Conservation (phyloP, 2,113 vertebrate species). For the Gorilla gorilla region DNA sequence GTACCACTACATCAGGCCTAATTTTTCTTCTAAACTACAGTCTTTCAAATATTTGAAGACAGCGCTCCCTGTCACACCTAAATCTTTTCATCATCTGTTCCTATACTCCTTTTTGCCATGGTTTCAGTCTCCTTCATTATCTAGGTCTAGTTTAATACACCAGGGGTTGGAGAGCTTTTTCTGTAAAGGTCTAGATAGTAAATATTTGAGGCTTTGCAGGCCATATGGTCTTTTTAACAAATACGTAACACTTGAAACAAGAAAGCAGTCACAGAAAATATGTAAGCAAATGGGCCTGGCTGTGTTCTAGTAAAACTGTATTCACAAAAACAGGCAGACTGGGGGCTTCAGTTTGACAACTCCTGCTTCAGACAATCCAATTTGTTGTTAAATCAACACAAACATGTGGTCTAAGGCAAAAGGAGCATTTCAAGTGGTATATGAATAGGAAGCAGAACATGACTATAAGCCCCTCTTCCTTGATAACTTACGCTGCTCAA, state of each 20-base stretch:
- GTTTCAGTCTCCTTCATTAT: background rate
- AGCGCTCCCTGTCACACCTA: background rate
- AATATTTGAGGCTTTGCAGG: slow-evolving; percentile 22
- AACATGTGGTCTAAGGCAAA: background rate
- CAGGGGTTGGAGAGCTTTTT: background rate
- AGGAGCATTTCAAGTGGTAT: background rate
- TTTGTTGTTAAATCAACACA: background rate
- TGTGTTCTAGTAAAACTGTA: background rate
- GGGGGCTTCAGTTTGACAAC: background rate
- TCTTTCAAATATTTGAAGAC: background rate
- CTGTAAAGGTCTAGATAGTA: background rate
- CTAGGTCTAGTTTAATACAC: background rate
- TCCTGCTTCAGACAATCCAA: background rate
- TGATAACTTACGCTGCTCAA: background rate
- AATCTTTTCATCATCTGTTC: background rate
- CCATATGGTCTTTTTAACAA: background rate
- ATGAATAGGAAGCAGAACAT: background rate
- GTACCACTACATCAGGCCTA: background rate
- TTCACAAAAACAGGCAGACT: background rate
- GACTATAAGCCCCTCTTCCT: background rate
- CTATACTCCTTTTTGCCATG: background rate
- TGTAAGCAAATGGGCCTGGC: background rate
- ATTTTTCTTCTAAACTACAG: background rate
- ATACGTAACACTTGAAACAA: background rate
- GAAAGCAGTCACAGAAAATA: slow-evolving; percentile 6